Percentiles rank a stretch among this genome's conserved stretches.
phyloP scores from a whole-genome alignment of 2,113 vertebrate genomes.

The Elephantulus edwardii region DNA sequence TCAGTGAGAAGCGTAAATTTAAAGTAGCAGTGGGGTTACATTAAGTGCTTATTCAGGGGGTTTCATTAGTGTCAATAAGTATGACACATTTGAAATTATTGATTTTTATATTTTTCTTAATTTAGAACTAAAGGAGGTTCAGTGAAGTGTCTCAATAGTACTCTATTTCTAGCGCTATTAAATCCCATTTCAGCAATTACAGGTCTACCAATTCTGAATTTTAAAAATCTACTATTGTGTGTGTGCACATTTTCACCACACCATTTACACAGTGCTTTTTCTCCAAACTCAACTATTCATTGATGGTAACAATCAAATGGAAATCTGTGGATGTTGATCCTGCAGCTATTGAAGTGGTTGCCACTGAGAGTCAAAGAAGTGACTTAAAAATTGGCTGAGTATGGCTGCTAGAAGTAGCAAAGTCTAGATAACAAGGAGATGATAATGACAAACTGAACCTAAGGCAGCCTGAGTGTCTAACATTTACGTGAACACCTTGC shows the following conservation, averaged over 20 bases:
- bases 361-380: background rate
- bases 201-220: conserved; percentile 1
- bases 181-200: conserved; percentile 57
- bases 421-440: background rate
- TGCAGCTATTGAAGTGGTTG: background rate
- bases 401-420: background rate
- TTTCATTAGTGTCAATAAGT: conserved; percentile 77
- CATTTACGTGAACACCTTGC: background rate
- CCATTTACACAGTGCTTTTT: background rate
- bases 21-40: conserved; percentile 60
- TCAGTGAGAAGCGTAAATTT: conserved; percentile 60
- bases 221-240: conserved; percentile 28
- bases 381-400: background rate
- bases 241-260: background rate
- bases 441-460: background rate
- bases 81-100: conserved; percentile 73
- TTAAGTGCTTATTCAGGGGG: conserved; percentile 72
- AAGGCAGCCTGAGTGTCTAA: background rate
- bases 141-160: conserved; percentile 56
- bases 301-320: conserved; percentile 28
- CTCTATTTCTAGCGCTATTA: conserved; percentile 35
- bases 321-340: conserved; percentile 45
- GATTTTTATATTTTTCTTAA: conserved; percentile 77
- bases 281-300: background rate
- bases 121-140: conserved; percentile 58